These are phyloP conservation scores for Hycleus phaleratus DNA, from an alignment of 1,140 invertebrate species.

Conservation along the genomic window DNA sequence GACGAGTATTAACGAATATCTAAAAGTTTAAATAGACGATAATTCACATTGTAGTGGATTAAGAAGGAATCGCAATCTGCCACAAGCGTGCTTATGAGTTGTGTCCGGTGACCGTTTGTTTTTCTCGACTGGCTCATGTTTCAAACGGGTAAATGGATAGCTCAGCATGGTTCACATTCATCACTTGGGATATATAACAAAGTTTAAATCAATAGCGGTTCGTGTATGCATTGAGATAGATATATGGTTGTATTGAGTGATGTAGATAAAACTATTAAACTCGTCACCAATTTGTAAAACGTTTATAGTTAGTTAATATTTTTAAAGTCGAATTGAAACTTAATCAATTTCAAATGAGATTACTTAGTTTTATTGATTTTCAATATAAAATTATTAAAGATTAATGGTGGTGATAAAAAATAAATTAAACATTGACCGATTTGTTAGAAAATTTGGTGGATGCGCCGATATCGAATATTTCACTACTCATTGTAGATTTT, in stretches of 20 bases:
- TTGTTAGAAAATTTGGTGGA: too few relatives aligned
- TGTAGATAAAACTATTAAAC: constrained; percentile 31
- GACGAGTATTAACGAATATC: constrained; percentile 23
- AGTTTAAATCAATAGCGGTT: constrained; percentile 38
- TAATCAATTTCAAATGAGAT: too few relatives aligned
- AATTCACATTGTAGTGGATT: constrained; percentile 35
- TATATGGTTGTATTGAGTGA: constrained; percentile 32
- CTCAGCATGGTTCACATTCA: constrained; percentile 33
- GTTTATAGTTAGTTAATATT: constrained; percentile 14
- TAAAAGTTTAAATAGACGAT: constrained; percentile 36
- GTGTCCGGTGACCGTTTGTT: constrained; percentile 33
- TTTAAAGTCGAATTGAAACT: too few relatives aligned
- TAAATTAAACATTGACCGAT: too few relatives aligned
- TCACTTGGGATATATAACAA: constrained; percentile 35
- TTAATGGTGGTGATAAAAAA: too few relatives aligned
- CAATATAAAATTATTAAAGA: too few relatives aligned
- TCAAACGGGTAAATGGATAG: constrained; percentile 32
- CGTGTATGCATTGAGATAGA: constrained; percentile 30
- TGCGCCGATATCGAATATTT: too few relatives aligned
- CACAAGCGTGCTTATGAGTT: constrained; percentile 36
- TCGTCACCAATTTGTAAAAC: constrained; percentile 26
- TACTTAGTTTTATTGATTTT: too few relatives aligned
- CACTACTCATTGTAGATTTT: too few relatives aligned
- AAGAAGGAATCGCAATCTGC: constrained; percentile 30
- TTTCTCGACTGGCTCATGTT: constrained; percentile 32